Percentiles rank a stretch among this genome's conserved stretches.
Conservation (phyloP, 1,140 invertebrate genomes). For the Aphaenogaster floridana region DNA sequence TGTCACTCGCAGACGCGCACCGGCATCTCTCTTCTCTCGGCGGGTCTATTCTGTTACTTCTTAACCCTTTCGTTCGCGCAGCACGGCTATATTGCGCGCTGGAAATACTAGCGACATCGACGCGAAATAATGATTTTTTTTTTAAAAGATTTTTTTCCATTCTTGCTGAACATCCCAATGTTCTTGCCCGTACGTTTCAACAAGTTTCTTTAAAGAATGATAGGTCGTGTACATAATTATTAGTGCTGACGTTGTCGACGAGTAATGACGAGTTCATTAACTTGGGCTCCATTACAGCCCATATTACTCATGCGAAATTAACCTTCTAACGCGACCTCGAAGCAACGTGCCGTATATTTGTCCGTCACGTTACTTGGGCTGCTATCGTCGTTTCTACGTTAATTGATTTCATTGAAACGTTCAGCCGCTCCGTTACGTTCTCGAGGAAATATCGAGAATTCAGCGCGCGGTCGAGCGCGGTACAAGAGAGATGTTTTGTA, state of each 20-base stretch:
- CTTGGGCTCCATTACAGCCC: conserved; percentile 2
- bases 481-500: neutral
- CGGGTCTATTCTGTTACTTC: conserved; percentile 14
- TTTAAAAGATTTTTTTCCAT: neutral
- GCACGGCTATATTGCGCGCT: neutral
- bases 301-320: conserved; percentile 40
- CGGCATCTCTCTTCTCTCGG: neutral
- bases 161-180: neutral
- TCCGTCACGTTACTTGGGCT: neutral
- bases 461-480: neutral
- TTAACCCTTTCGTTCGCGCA: conserved; percentile 22
- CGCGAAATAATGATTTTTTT: neutral
- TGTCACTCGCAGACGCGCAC: conserved; percentile 14
- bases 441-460: neutral
- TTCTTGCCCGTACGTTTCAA: neutral
- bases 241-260: neutral
- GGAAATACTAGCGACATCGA: neutral
- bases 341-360: conserved; percentile 8
- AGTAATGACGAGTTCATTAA: conserved; percentile 36
- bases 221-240: conserved; percentile 4
- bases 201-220: neutral
- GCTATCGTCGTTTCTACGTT: neutral
- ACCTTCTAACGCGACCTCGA: conserved; percentile 47
- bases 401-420: conserved; percentile 16
- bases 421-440: neutral